phyloP scores from a whole-genome alignment of 2,888 invertebrate species.

The Timema podura region DNA sequence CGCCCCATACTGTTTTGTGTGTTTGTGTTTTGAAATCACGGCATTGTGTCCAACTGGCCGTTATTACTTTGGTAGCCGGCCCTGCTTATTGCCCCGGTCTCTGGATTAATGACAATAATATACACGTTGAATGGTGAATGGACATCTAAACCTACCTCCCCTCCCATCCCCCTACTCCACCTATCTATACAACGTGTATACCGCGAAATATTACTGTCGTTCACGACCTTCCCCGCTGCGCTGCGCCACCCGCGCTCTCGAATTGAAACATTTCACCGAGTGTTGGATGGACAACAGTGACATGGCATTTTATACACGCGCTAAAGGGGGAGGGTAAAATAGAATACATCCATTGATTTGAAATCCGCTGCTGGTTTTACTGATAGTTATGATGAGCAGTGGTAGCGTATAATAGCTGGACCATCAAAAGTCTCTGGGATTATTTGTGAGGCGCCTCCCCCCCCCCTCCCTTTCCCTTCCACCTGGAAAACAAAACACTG shows the following conservation, averaged over 20 bases:
- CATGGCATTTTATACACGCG: constrained; percentile 28
- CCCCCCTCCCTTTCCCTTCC: not conserved
- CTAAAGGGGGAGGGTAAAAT: constrained; percentile 29
- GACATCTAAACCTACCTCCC: constrained; percentile 21
- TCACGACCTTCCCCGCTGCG: constrained; percentile 21
- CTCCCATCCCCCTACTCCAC: constrained; percentile 5
- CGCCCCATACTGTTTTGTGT: constrained; percentile 26
- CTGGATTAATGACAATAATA: constrained; percentile 33
- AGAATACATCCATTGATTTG: constrained; percentile 31
- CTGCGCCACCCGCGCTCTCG: too few relatives aligned
- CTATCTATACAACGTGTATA: constrained; percentile 29
- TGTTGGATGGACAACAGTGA: constrained; percentile 25
- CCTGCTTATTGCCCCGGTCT: constrained; percentile 31
- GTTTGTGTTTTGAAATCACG: constrained; percentile 30
- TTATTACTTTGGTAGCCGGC: constrained; percentile 30
- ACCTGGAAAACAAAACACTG: constrained; percentile 28
- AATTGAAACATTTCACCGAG: constrained; percentile 28
- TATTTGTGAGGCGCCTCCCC: not conserved
- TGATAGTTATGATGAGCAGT: constrained; percentile 28
- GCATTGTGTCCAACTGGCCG: constrained; percentile 29
- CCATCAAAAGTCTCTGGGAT: constrained; percentile 29
- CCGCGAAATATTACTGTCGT: constrained; percentile 26
- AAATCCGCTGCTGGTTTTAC: constrained; percentile 29
- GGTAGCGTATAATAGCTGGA: constrained; percentile 27
- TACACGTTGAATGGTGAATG: constrained; percentile 25